A percentile compares a stretch with the other conserved stretches of the same genome.
phyloP scores from a whole-genome alignment of 2,113 vertebrate species.

The Guaruba guarouba region DNA sequence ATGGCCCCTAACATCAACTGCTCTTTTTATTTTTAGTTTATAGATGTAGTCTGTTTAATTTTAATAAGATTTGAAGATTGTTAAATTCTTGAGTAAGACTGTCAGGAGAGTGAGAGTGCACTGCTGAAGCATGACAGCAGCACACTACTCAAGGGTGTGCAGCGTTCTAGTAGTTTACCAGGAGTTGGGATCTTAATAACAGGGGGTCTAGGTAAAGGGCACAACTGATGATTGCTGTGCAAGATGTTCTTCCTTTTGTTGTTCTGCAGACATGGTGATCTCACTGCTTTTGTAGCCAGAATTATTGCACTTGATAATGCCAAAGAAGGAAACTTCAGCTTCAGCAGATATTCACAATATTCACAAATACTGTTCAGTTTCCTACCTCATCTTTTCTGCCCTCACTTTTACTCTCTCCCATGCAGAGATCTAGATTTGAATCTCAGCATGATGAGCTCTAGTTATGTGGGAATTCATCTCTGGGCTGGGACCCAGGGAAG shows the following conservation, averaged over 20 bases:
- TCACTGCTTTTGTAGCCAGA: background rate
- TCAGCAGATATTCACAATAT: background rate
- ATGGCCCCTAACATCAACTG: background rate
- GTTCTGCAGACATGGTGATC: background rate
- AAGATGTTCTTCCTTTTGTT: background rate
- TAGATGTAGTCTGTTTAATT: background rate
- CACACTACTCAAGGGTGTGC: background rate
- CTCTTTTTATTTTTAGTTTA: background rate
- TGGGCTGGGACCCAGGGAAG: background rate
- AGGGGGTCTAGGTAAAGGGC: background rate
- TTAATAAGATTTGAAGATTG: background rate
- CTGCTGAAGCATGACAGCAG: background rate
- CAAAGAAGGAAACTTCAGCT: background rate
- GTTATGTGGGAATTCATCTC: background rate
- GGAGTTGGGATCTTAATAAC: background rate
- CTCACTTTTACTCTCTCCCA: background rate
- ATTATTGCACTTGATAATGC: background rate
- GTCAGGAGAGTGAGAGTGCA: background rate
- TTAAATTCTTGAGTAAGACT: background rate
- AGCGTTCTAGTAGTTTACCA: background rate
- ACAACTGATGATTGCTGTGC: background rate
- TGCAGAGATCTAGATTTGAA: background rate
- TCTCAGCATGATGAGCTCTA: background rate
- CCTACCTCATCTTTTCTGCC: background rate
- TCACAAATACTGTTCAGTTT: background rate